phyloP scores from a whole-genome alignment of 2,888 invertebrate genomes.

The Drosophila pseudotakahashii region DNA sequence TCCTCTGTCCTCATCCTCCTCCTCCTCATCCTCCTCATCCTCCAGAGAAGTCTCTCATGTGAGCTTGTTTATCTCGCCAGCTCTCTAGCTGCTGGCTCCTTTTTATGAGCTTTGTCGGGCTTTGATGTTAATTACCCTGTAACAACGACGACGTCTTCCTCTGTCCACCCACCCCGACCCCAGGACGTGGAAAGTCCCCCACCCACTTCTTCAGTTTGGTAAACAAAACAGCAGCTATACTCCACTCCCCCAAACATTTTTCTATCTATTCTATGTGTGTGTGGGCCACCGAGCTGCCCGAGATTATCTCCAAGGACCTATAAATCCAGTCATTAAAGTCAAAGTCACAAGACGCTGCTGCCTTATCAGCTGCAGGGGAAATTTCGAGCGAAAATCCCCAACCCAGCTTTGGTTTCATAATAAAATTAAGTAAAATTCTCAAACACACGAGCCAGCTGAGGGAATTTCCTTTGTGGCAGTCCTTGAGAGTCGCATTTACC shows the following conservation, averaged over 20 bases:
- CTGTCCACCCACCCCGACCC: conserved; percentile 19
- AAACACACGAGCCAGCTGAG: conserved; percentile 20
- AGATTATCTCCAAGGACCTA: conserved; percentile 84
- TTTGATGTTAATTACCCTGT: conserved; percentile 83
- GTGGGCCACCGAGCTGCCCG: conserved; percentile 50
- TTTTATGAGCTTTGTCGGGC: conserved; percentile 80
- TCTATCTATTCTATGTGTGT: conserved; percentile 27
- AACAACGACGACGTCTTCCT: conserved; percentile 68
- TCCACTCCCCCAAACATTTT: conserved; percentile 9
- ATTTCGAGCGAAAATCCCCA: conserved; percentile 18
- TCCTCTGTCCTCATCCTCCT: conserved; percentile 6
- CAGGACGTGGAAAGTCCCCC: neutral
- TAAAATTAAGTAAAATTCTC: conserved; percentile 65
- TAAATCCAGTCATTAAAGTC: conserved; percentile 85
- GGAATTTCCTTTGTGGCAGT: conserved; percentile 30
- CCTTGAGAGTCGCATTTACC: conserved; percentile 26
- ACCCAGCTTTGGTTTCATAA: conserved; percentile 57
- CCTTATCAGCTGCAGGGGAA: conserved; percentile 65
- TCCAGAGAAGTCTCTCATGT: conserved; percentile 35
- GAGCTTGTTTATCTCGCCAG: conserved; percentile 67
- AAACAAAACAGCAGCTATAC: conserved; percentile 76
- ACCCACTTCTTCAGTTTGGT: conserved; percentile 32
- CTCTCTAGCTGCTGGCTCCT: conserved; percentile 61
- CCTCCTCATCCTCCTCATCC: neutral
- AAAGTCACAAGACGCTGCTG: conserved; percentile 83